Base-by-base conservation (phyloP, 2,113 vertebrate species). In the Shinisaurus crocodilurus region DNA sequence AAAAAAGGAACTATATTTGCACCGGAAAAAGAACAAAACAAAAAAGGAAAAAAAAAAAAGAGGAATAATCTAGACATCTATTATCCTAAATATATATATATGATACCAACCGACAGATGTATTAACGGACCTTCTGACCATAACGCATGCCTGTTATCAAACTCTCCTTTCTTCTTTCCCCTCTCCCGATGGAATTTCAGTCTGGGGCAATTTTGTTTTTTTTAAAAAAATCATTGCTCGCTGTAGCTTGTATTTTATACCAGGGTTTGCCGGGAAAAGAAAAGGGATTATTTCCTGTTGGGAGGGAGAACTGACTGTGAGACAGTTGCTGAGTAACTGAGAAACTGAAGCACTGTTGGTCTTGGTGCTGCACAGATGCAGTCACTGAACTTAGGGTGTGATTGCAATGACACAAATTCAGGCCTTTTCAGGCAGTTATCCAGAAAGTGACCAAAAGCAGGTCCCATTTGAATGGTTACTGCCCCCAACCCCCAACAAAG, bases 71-170 rank as follows among this genome's bases (percentile, higher is more conserved):
- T 90, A 79, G 74, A 85, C 88, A 90, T 79, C 89, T 90, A 90
- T 85, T 90, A 90, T 90, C 82, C 74, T 85, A 89, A 89, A 81
- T 37, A 81, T 89, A 83, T 83, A 90, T 85, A 89, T 83, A 89
- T 60, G 88, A 90, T 90, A 90, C 89, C 89, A 85, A 90, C 82
- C 45, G 45, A 85, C 89, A 90, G 89, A 90, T 90, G 89, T 90
- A 90, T 90, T 90, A 79, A 90, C 72, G 60, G 89, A 90, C 75
- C 75, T 90, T 85, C 89, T 85, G 82, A 90, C 74, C 89, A 90
- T 90, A 89, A 90, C 82, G 89, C 89, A 90, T 90, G 89, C 89
- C 82, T 90, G 89, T 90, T 90, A 85, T 90, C 82, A 90, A 67
- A 67, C 82, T 75, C 72, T 84, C 70, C 70, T 90, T 85, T 85